These are phyloP conservation scores for Pachymerium ferrugineum DNA, from an alignment of 2,888 invertebrate genomes.

Conservation along the genomic window DNA sequence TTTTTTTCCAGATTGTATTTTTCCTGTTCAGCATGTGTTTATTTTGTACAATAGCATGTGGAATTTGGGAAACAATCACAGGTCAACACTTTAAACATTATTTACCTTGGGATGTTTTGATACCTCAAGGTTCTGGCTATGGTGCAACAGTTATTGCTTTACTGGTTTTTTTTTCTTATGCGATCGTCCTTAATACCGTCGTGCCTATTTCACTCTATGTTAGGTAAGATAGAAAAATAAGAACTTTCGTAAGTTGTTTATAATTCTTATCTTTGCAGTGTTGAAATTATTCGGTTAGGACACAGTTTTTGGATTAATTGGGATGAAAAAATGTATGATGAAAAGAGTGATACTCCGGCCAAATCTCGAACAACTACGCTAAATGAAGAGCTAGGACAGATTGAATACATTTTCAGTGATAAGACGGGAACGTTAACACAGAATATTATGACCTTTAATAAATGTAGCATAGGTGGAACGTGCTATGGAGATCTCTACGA, in stretches of 20 bases:
- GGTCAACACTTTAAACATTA: slow-evolving; percentile 83
- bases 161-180: slow-evolving; percentile 97
- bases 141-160: slow-evolving; percentile 90
- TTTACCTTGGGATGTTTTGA: slow-evolving; percentile 90
- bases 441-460: slow-evolving; percentile 99
- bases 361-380: slow-evolving; percentile 95
- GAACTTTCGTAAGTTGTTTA: too few relatives aligned
- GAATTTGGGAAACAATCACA: slow-evolving; percentile 93
- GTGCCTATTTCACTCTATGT: slow-evolving; percentile 99
- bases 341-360: slow-evolving; percentile 80
- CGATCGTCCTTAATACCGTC: slow-evolving; percentile 98
- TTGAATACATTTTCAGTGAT: slow-evolving; percentile 98
- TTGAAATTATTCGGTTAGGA: slow-evolving; percentile 89
- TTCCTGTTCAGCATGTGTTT: slow-evolving; percentile 95
- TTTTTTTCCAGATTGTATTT: slow-evolving; percentile 80
- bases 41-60: slow-evolving; percentile 95
- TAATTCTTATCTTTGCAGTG: slow-evolving; percentile 47
- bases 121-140: slow-evolving; percentile 70
- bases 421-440: slow-evolving; percentile 99
- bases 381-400: slow-evolving; percentile 97
- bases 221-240: slow-evolving; percentile 59
- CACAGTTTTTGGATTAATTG: slow-evolving; percentile 99
- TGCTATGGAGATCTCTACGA: slow-evolving; percentile 89
- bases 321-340: slow-evolving; percentile 97
- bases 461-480: slow-evolving; percentile 89